A percentile compares a stretch with the other conserved stretches of the same genome.
Conservation (phyloP, 2,888 invertebrate species). For the Meteorus cinctellus region DNA sequence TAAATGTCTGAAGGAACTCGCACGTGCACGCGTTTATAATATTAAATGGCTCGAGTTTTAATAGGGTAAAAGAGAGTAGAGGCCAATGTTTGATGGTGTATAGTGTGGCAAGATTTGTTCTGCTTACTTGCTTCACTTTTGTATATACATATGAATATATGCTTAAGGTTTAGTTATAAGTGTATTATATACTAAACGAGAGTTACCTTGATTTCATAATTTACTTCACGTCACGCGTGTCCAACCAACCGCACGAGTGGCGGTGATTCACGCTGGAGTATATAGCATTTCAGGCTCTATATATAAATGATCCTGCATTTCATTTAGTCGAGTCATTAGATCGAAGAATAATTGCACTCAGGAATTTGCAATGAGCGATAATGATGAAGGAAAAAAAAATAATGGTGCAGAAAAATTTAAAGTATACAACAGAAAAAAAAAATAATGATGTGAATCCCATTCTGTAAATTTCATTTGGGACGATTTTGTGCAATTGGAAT, state of each 20-base stretch:
- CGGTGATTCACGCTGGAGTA: conserved; percentile 34
- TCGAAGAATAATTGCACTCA: not conserved
- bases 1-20: not conserved
- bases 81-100: conserved; percentile 18
- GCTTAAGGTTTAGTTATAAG: not conserved
- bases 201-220: conserved; percentile 13
- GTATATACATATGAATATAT: conserved; percentile 18
- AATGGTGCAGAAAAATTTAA: too few species aligned
- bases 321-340: not conserved
- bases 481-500: too few species aligned
- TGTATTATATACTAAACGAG: not conserved
- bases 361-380: too few species aligned
- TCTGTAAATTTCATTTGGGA: too few species aligned
- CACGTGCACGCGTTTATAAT: conserved; percentile 10
- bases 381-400: too few species aligned
- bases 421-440: too few species aligned
- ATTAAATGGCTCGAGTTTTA: not conserved
- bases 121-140: conserved; percentile 22
- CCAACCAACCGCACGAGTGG: conserved; percentile 22
- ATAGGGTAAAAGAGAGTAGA: not conserved
- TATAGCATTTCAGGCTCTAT: conserved; percentile 33
- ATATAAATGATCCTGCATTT: not conserved
- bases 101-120: conserved; percentile 22
- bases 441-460: too few species aligned
- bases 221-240: conserved; percentile 19